phyloP scores from a whole-genome alignment of 1,140 invertebrate species.

The Chrysomallon squamiferum region DNA sequence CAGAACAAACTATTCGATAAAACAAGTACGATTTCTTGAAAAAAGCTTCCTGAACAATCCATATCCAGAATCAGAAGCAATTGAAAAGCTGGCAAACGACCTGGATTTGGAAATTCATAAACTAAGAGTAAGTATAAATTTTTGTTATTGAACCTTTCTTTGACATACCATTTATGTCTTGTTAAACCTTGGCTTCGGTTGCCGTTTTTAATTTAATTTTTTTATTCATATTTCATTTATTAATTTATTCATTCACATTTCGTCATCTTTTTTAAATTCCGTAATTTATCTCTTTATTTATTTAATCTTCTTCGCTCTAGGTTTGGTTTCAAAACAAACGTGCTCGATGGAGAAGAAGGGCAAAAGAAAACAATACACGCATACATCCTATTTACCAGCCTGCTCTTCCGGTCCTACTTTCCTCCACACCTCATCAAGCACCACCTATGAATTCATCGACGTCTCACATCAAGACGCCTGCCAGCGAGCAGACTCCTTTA shows the following conservation, averaged over 20 bases:
- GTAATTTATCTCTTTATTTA: too few species aligned
- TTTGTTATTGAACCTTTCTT: neutral
- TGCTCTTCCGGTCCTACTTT: neutral
- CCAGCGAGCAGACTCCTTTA: too few species aligned
- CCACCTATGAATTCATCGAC: too few species aligned
- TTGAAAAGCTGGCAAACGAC: conserved; percentile 37
- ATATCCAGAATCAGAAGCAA: conserved; percentile 40
- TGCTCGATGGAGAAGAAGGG: conserved; percentile 27
- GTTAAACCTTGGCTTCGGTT: too few species aligned
- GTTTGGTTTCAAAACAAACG: conserved; percentile 40
- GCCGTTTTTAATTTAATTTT: too few species aligned
- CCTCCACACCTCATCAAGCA: too few species aligned
- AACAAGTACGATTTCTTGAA: conserved; percentile 37
- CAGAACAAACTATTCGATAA: conserved; percentile 38
- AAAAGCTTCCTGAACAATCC: conserved; percentile 45
- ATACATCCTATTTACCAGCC: neutral
- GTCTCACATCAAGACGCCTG: too few species aligned
- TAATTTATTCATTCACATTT: too few species aligned
- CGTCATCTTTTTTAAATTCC: too few species aligned
- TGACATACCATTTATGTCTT: too few species aligned
- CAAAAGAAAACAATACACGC: conserved; percentile 10
- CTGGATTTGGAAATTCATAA: conserved; percentile 34
- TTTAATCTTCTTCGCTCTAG: conserved; percentile 11
- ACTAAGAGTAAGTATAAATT: conserved; percentile 31
- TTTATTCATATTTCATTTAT: too few species aligned